Evolutionary conservation across 2,888 invertebrate species (phyloP).

Genomic region (Synergus umbraculus): DNA sequence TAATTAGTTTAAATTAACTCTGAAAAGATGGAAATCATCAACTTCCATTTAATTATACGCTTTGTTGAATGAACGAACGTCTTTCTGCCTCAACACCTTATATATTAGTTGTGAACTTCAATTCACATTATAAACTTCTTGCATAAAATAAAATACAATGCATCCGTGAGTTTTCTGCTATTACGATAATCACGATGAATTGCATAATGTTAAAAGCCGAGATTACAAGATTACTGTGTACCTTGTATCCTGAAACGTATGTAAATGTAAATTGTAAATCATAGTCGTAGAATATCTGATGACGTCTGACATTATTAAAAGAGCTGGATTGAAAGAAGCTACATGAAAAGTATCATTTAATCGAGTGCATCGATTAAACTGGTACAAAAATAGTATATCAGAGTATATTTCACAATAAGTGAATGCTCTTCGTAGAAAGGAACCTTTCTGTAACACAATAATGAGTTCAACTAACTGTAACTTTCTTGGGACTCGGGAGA

Average conservation of each 20-base stretch:
- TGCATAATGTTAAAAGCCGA: constrained; percentile 26
- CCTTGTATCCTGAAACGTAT: neutral
- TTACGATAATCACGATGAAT: constrained; percentile 34
- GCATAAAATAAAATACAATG: neutral
- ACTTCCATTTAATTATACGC: neutral
- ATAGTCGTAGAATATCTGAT: neutral
- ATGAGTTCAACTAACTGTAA: constrained; percentile 40
- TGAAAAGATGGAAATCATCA: neutral
- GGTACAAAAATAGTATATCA: neutral
- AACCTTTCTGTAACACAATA: constrained; percentile 25
- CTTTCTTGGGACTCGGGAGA: constrained; percentile 1
- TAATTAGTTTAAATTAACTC: neutral
- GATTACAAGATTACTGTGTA: neutral
- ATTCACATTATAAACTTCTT: constrained; percentile 11
- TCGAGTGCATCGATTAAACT: neutral
- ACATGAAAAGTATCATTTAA: constrained; percentile 4
- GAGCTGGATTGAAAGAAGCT: neutral
- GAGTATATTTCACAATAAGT: constrained; percentile 23
- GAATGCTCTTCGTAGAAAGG: constrained; percentile 17
- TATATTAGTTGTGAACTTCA: constrained; percentile 4
- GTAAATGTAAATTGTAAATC: neutral
- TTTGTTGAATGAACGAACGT: neutral
- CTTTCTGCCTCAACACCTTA: neutral
- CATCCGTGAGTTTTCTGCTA: constrained; percentile 6
- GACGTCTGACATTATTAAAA: constrained; percentile 25